phyloP scores from a whole-genome alignment of 2,113 vertebrate species.

The Hippocampus abdominalis region DNA sequence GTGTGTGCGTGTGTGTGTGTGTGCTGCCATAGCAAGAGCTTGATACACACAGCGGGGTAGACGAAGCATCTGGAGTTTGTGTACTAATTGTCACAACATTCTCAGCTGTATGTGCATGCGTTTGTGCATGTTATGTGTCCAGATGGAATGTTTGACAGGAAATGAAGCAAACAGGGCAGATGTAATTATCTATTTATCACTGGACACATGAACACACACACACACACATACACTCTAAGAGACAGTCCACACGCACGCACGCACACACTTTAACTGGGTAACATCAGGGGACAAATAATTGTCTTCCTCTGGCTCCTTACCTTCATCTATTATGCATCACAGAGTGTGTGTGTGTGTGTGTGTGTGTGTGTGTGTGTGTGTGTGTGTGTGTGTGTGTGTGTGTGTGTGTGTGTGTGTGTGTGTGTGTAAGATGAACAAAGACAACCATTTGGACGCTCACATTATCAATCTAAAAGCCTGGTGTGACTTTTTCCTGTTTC shows the following conservation, averaged over 20 bases:
- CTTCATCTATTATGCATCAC: background rate
- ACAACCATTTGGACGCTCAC: background rate
- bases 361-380: background rate
- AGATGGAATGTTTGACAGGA: conserved; percentile 19
- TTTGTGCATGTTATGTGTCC: background rate
- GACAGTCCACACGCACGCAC: background rate
- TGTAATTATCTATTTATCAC: conserved; percentile 21
- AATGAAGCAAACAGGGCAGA: conserved; percentile 9
- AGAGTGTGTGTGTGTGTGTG: background rate
- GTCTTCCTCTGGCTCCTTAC: background rate
- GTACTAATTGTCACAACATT: background rate
- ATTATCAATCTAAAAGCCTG: background rate
- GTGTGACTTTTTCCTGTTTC: conserved; percentile 1
- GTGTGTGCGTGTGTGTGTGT: background rate
- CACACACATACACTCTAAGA: background rate
- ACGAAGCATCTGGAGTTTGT: background rate
- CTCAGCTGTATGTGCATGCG: background rate
- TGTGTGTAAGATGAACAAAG: background rate
- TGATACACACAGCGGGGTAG: too few species aligned
- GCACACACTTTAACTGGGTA: background rate
- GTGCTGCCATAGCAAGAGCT: too few species aligned
- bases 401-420: background rate
- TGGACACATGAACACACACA: background rate
- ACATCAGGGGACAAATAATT: conserved; percentile 11
- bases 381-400: background rate